Percentiles rank a stretch among this genome's conserved stretches.
phyloP scores from a whole-genome alignment of 2,113 vertebrate genomes.

The Pachyramphus minor region DNA sequence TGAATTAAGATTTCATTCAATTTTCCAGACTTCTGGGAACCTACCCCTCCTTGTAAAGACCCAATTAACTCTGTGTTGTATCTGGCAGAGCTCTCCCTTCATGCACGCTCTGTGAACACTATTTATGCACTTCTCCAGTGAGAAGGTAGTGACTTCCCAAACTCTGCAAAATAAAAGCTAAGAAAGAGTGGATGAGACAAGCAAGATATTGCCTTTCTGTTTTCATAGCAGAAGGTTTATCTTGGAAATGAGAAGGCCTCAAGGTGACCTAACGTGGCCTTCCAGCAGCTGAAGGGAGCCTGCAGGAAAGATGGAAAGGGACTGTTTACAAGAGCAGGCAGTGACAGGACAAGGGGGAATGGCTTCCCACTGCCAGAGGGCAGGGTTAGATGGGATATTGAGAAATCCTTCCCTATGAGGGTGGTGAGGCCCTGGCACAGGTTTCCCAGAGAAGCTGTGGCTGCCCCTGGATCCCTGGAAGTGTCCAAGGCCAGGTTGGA shows the following conservation, averaged over 20 bases:
- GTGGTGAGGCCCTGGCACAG: not conserved
- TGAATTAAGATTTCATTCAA: not conserved
- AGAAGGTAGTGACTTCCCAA: not conserved
- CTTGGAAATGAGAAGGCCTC: not conserved
- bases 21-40: not conserved
- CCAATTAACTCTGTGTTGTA: not conserved
- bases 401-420: not conserved
- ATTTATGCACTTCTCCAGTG: not conserved
- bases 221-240: not conserved
- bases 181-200: not conserved
- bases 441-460: not conserved
- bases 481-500: not conserved
- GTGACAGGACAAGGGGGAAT: not conserved
- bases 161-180: not conserved
- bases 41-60: not conserved
- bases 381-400: not conserved
- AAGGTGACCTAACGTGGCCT: not conserved
- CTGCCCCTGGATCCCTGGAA: not conserved
- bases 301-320: not conserved
- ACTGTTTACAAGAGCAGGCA: not conserved
- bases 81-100: not conserved
- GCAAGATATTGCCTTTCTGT: not conserved
- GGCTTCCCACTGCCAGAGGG: not conserved
- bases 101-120: not conserved
- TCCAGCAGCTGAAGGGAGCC: not conserved